These are phyloP conservation scores for Netelia virgata DNA, from an alignment of 2,888 invertebrate species.

Conservation along the genomic window DNA sequence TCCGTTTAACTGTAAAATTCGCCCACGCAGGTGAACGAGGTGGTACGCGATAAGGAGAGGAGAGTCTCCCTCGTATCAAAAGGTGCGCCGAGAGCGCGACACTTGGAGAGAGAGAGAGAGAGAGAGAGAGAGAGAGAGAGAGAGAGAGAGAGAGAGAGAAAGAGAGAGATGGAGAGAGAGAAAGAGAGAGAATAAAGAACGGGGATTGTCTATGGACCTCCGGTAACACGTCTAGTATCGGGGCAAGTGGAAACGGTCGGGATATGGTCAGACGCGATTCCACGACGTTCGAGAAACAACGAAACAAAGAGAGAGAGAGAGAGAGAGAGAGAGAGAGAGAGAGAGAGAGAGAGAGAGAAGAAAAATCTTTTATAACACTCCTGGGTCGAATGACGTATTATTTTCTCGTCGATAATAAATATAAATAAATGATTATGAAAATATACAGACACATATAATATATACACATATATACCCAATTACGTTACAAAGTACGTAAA, in stretches of 20 bases:
- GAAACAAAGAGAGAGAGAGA: no score
- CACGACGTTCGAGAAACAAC: conserved; percentile 45
- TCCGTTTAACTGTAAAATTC: conserved; percentile 36
- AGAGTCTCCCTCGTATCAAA: background rate
- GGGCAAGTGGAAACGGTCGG: conserved; percentile 78
- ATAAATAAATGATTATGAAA: background rate
- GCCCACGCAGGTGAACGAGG: conserved; percentile 20
- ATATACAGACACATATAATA: no score
- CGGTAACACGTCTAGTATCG: conserved; percentile 26
- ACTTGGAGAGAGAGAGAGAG: background rate
- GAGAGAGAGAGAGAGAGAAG: no score
- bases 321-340: background rate
- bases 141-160: background rate
- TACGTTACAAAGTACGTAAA: no score
- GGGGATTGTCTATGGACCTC: background rate
- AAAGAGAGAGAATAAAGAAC: no score
- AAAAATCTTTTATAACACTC: no score
- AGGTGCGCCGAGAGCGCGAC: background rate
- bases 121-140: background rate
- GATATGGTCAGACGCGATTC: conserved; percentile 74
- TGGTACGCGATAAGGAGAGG: background rate
- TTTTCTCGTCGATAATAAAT: background rate
- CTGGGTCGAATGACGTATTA: background rate
- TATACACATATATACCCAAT: no score
- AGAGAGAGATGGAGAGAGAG: no score